Percentiles rank a stretch among this genome's conserved stretches.
Conservation (phyloP, 2,113 vertebrate genomes). For the Lepidothrix coronata region DNA sequence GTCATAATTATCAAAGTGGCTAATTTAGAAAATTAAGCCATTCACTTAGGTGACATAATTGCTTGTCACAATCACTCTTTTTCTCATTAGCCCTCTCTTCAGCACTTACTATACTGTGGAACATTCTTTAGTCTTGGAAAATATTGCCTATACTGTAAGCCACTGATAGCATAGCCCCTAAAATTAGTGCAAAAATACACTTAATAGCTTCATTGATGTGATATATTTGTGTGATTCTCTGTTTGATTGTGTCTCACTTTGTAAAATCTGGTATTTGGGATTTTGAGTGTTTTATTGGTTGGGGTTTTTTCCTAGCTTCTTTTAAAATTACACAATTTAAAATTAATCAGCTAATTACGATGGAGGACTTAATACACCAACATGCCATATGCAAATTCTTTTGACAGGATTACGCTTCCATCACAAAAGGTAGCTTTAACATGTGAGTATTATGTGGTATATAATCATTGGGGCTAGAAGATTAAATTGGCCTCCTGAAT, state of each 20-base stretch:
- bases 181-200: constrained; percentile 32
- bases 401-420: constrained; percentile 6
- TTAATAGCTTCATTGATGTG: constrained; percentile 31
- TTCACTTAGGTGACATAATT: constrained; percentile 88
- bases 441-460: neutral
- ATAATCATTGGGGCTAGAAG: neutral
- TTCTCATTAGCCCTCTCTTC: constrained; percentile 82
- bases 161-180: constrained; percentile 29
- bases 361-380: neutral
- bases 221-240: neutral
- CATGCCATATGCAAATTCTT: neutral
- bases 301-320: neutral
- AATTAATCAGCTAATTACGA: constrained; percentile 56
- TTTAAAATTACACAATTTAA: constrained; percentile 22
- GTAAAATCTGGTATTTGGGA: constrained; percentile 20
- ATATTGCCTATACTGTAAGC: constrained; percentile 45
- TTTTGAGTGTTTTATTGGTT: neutral
- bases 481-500: constrained; percentile 32
- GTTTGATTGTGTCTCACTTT: neutral
- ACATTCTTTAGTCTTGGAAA: constrained; percentile 61
- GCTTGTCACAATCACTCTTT: constrained; percentile 88
- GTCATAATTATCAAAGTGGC: constrained; percentile 89
- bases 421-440: neutral
- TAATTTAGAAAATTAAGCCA: constrained; percentile 88
- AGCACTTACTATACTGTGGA: constrained; percentile 61